Percentiles rank a stretch among this genome's conserved stretches.
phyloP scores from a whole-genome alignment of 2,888 invertebrate species.

The Cantharis nigra region DNA sequence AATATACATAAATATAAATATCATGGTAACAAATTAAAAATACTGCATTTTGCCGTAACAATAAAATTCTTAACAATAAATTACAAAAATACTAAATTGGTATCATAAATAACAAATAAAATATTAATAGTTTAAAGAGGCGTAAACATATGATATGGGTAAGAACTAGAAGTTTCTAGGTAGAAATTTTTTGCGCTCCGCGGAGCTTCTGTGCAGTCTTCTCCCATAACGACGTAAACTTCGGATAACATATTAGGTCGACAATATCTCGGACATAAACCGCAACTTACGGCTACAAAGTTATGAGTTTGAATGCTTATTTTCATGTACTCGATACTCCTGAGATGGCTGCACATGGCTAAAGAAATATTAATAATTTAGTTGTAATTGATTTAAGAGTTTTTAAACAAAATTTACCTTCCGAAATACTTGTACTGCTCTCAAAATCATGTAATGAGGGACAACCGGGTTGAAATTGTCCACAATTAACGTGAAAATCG shows the following conservation, averaged over 20 bases:
- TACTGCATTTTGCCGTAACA: neutral
- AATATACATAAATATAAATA: neutral
- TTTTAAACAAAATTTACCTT: neutral
- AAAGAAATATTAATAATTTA: neutral
- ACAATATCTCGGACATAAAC: neutral
- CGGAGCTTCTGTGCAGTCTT: neutral
- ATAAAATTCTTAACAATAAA: neutral
- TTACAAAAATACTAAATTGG: neutral
- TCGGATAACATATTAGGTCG: neutral
- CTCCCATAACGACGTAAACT: neutral
- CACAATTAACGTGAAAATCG: neutral
- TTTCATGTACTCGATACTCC: slow-evolving; percentile 4
- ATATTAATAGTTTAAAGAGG: neutral
- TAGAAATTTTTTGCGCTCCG: neutral
- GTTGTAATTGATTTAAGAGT: too few species aligned
- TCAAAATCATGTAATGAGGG: neutral
- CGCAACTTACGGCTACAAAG: neutral
- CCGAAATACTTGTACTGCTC: neutral
- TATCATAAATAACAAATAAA: neutral
- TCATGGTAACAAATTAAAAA: neutral
- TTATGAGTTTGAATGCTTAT: neutral
- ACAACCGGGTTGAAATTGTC: neutral
- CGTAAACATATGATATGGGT: neutral
- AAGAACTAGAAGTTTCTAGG: neutral
- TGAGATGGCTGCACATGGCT: slow-evolving; percentile 8